These are phyloP conservation scores for Leptinotarsa haldemani DNA, from an alignment of 2,888 invertebrate species.

Conservation along the genomic window DNA sequence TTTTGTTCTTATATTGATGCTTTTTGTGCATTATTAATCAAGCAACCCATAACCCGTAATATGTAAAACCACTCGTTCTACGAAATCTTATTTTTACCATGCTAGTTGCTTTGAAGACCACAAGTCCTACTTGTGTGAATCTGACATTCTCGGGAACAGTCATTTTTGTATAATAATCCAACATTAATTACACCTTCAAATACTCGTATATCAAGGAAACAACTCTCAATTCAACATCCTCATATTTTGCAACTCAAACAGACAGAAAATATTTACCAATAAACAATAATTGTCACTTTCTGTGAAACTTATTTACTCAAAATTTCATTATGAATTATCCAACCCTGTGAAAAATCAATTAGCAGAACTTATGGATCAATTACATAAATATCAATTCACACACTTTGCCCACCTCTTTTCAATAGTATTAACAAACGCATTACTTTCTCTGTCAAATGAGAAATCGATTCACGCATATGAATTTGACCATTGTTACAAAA, in stretches of 20 bases:
- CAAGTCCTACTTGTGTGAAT: no score
- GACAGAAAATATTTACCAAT: constrained; percentile 3
- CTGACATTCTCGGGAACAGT: neutral
- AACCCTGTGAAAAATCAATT: constrained; percentile 18
- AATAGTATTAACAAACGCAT: constrained; percentile 30
- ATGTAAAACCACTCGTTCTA: no score
- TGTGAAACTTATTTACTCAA: constrained; percentile 4
- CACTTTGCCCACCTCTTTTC: constrained; percentile 17
- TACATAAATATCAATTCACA: constrained; percentile 24
- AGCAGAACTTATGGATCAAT: constrained; percentile 25
- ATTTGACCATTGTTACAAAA: constrained; percentile 38
- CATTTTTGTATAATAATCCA: neutral
- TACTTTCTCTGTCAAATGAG: constrained; percentile 39
- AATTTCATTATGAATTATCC: constrained; percentile 3
- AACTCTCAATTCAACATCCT: neutral
- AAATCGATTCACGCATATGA: constrained; percentile 39
- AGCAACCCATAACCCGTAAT: no score
- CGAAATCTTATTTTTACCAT: no score
- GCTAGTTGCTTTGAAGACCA: no score
- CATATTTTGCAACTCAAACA: neutral
- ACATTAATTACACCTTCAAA: neutral
- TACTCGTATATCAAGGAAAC: neutral
- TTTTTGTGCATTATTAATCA: no score
- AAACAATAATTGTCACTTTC: constrained; percentile 1
- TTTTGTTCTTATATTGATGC: no score